Conservation (phyloP, 2,888 invertebrate species). For the Lumbricus terrestris region DNA sequence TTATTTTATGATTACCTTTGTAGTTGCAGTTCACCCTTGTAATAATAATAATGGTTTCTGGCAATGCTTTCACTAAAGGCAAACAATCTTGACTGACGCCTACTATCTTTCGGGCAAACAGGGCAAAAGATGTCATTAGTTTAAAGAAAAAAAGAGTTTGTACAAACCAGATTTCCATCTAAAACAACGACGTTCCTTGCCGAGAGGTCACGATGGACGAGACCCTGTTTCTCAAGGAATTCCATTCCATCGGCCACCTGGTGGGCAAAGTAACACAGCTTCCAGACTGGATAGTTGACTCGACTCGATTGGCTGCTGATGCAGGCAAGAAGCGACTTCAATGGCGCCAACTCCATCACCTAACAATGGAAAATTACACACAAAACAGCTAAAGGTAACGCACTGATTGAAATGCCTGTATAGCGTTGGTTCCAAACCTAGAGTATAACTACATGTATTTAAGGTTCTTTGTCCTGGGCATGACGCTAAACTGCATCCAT, state of each 20-base stretch:
- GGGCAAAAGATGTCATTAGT: background rate
- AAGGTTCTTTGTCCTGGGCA: no score
- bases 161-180: conserved; percentile 78
- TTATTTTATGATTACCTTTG: no score
- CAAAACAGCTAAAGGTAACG: background rate
- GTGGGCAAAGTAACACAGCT: conserved; percentile 86
- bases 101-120: no score
- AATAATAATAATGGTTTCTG: background rate
- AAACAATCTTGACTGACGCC: no score
- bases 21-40: no score
- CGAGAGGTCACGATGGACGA: conserved; percentile 95
- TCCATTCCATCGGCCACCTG: conserved; percentile 81
- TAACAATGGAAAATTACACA: conserved; percentile 49
- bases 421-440: background rate
- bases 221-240: conserved; percentile 89
- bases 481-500: no score
- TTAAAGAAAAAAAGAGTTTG: background rate
- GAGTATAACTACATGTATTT: no score
- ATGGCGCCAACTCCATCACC: conserved; percentile 92
- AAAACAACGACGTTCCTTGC: conserved; percentile 97
- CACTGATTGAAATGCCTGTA: background rate
- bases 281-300: conserved; percentile 85
- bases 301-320: conserved; percentile 87
- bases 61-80: background rate
- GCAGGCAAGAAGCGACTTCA: conserved; percentile 90